These are phyloP conservation scores for Polyommatus icarus DNA, from an alignment of 2,888 invertebrate genomes.

Conservation along the genomic window DNA sequence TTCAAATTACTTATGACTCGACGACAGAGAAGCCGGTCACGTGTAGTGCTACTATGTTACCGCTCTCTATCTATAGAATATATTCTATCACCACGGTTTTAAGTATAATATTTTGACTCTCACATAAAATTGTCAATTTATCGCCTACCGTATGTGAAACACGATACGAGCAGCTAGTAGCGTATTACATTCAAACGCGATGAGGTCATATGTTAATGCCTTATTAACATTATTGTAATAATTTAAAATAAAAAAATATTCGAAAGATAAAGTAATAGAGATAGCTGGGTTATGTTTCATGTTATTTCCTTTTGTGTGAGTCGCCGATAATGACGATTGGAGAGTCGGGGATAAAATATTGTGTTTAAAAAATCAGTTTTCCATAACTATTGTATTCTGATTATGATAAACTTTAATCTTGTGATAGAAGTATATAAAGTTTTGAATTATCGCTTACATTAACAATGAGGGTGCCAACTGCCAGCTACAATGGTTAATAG, in stretches of 20 bases:
- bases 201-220: slow-evolving; percentile 4
- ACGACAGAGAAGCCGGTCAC: not conserved
- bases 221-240: slow-evolving; percentile 16
- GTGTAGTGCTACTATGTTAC: not conserved
- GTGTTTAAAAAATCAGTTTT: no score
- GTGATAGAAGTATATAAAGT: no score
- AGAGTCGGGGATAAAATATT: not conserved
- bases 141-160: not conserved
- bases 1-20: not conserved
- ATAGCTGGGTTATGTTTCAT: not conserved
- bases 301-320: not conserved
- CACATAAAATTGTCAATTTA: not conserved
- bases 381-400: no score
- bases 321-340: not conserved
- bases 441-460: no score
- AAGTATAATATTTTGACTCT: not conserved
- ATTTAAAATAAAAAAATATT: not conserved
- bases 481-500: not conserved
- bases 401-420: no score
- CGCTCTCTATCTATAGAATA: not conserved
- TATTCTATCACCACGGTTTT: not conserved
- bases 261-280: not conserved
- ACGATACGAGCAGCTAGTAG: not conserved
- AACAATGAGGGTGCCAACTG: no score
- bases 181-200: not conserved